Percentiles rank a stretch among this genome's conserved stretches.
Conservation (phyloP, 30 jellyfish, hydroid and myxozoan genomes). For the Pelagia noctiluca region DNA sequence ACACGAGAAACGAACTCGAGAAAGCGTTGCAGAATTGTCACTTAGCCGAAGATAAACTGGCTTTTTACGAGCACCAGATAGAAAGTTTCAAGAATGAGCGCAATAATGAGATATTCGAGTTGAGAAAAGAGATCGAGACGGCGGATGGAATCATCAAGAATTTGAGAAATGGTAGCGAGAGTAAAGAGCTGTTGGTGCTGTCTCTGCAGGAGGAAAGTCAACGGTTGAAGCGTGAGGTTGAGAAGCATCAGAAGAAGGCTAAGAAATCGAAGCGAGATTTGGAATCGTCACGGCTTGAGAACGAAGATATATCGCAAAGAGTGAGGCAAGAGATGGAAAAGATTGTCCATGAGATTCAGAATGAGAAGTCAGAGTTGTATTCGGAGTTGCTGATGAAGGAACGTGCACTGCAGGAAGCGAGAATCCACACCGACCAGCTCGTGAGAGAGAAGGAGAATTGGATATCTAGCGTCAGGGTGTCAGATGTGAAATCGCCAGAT, state of each 20-base stretch:
- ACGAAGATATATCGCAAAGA: constrained; percentile 29
- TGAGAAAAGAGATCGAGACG: constrained; percentile 34
- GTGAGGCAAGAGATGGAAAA: constrained; percentile 56
- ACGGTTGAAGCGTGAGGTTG: constrained; percentile 3
- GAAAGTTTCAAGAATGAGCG: constrained; percentile 40
- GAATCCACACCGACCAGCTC: constrained; percentile 58
- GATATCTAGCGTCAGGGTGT: constrained; percentile 22
- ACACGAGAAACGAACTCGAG: constrained; percentile 25
- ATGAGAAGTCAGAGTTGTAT: constrained; percentile 39
- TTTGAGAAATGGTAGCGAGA: constrained; percentile 2
- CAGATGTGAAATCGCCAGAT: too few relatives aligned
- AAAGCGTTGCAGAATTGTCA: constrained; percentile 26
- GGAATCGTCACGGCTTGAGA: constrained; percentile 34
- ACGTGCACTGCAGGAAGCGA: constrained; percentile 54
- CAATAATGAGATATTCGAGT: constrained; percentile 5
- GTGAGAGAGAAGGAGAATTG: constrained; percentile 68
- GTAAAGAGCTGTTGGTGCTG: constrained; percentile 4
- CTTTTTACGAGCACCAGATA: constrained; percentile 63
- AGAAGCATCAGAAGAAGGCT: constrained; percentile 5
- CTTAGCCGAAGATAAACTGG: constrained; percentile 46
- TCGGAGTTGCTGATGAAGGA: constrained; percentile 59
- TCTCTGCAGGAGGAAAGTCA: constrained; percentile 8
- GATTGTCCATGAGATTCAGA: constrained; percentile 44
- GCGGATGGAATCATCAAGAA: constrained; percentile 8
- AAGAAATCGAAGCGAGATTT: constrained; percentile 30